Conservation (phyloP, 2,113 vertebrate species). For the Colius striatus region DNA sequence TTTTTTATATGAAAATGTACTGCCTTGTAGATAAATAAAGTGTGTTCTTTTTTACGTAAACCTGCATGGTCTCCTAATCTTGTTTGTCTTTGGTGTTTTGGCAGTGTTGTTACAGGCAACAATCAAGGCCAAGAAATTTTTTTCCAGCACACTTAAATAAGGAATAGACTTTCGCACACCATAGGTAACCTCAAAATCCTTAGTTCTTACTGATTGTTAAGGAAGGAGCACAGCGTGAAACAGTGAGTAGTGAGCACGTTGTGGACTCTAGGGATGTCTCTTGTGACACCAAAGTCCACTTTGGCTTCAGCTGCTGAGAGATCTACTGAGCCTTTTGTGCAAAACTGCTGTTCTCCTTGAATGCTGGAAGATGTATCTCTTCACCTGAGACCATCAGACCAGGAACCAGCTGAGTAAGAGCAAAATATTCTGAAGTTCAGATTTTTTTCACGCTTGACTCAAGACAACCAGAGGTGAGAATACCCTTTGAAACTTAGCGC, state of each 20-base stretch:
- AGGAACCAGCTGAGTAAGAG: background rate
- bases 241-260: background rate
- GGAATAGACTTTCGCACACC: background rate
- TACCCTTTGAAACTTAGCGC: background rate
- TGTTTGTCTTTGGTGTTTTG: conserved; percentile 9
- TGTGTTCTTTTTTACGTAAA: conserved; percentile 83
- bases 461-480: background rate
- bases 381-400: background rate
- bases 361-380: background rate
- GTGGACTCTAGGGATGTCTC: background rate
- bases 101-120: background rate
- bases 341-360: background rate
- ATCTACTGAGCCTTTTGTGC: background rate
- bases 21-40: conserved; percentile 97
- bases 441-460: background rate
- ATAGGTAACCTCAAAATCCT: background rate
- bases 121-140: background rate
- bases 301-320: background rate
- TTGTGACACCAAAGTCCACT: background rate
- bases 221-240: background rate
- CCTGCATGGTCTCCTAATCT: conserved; percentile 19
- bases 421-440: background rate
- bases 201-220: background rate
- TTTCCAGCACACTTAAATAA: background rate
- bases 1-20: conserved; percentile 88